phyloP scores from a whole-genome alignment of 1,140 invertebrate species.

The Nixonia krombeini region DNA sequence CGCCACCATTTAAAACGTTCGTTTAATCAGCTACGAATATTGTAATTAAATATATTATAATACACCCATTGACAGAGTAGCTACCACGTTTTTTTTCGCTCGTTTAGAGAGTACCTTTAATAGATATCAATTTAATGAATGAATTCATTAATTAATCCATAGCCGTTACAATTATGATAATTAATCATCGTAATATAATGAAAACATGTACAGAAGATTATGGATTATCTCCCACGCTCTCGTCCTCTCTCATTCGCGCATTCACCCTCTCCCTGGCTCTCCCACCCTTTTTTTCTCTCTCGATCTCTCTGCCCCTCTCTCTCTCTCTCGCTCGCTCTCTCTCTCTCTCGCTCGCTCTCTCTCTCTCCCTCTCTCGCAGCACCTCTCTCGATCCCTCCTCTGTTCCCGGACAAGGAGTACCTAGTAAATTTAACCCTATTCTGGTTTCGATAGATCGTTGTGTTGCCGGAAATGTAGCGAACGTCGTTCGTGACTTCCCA shows the following conservation, averaged over 20 bases:
- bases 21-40: constrained; percentile 48
- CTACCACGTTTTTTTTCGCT: constrained; percentile 64
- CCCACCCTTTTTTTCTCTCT: constrained; percentile 2
- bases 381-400: constrained; percentile 7
- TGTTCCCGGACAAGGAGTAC: constrained; percentile 28
- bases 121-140: constrained; percentile 68
- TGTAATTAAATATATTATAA: constrained; percentile 69
- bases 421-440: constrained; percentile 14
- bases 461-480: constrained; percentile 3
- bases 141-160: constrained; percentile 66
- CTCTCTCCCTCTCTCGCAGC: neutral
- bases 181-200: constrained; percentile 68
- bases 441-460: constrained; percentile 20
- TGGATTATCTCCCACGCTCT: constrained; percentile 51
- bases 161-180: constrained; percentile 69
- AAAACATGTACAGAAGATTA: constrained; percentile 71
- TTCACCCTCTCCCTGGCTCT: constrained; percentile 11
- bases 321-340: constrained; percentile 8
- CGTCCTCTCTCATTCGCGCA: constrained; percentile 5
- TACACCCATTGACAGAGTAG: constrained; percentile 70
- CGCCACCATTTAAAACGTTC: constrained; percentile 25
- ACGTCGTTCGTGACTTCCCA: no score
- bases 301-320: constrained; percentile 4
- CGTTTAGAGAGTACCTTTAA: constrained; percentile 66
- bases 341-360: constrained; percentile 12